Evolutionary conservation across 2,113 vertebrate species (phyloP).

Genomic region (Herpetotheres cachinnans): DNA sequence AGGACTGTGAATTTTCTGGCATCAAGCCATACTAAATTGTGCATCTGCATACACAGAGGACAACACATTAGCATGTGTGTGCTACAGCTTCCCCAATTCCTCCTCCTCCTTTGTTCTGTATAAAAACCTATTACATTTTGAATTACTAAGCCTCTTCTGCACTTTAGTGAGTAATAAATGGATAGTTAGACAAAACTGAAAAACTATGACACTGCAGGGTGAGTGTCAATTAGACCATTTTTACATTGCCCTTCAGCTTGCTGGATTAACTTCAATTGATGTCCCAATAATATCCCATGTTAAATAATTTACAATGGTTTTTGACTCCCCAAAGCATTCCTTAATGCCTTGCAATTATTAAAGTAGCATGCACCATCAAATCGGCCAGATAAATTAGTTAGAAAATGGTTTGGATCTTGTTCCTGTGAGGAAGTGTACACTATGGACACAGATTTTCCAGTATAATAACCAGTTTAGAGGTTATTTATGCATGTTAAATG

Average conservation of each 20-base stretch:
- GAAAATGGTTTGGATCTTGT: not conserved
- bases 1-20: not conserved
- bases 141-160: constrained; percentile 4
- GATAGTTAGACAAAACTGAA: constrained; percentile 29
- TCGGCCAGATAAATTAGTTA: not conserved
- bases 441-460: not conserved
- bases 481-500: not conserved
- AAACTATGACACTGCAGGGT: not conserved
- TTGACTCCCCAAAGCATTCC: constrained; percentile 30
- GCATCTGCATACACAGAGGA: constrained; percentile 20
- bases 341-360: constrained; percentile 31
- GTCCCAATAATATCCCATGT: not conserved
- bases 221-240: constrained; percentile 1
- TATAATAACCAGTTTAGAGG: not conserved
- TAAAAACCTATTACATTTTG: constrained; percentile 45
- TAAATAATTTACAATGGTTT: constrained; percentile 50
- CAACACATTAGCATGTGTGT: constrained; percentile 19
- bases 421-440: not conserved
- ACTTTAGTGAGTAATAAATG: constrained; percentile 44
- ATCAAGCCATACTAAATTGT: not conserved
- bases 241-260: constrained; percentile 31
- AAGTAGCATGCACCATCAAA: not conserved
- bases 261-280: constrained; percentile 55
- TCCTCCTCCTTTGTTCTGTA: not conserved
- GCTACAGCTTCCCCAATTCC: not conserved